Evolutionary conservation across 2,797 vertebrate species (phyloP).

Genomic region (Astyanax mexicanus): DNA sequence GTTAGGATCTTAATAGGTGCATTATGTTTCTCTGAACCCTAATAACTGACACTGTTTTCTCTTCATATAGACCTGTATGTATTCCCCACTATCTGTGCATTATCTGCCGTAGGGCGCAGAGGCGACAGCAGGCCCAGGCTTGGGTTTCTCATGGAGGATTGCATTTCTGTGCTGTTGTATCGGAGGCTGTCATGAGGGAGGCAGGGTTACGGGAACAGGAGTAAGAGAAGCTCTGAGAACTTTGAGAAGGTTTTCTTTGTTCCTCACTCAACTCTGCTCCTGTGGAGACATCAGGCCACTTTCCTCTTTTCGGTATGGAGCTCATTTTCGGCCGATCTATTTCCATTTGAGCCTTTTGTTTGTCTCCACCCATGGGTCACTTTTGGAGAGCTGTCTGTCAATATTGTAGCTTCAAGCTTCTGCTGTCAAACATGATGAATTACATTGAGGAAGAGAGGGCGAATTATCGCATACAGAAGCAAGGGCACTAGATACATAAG

Average conservation of each 20-base stretch:
- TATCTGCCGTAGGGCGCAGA: constrained; percentile 50
- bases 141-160: constrained; percentile 69
- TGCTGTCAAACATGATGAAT: not conserved
- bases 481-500: not conserved
- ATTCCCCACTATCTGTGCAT: constrained; percentile 26
- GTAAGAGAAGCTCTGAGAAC: constrained; percentile 59
- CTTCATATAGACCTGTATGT: not conserved
- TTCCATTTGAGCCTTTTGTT: constrained; percentile 20
- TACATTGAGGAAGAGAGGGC: not conserved
- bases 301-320: constrained; percentile 43
- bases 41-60: not conserved
- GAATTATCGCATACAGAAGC: not conserved
- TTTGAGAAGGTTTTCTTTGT: constrained; percentile 58
- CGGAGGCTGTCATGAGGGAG: constrained; percentile 63
- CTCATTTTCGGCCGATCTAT: constrained; percentile 17
- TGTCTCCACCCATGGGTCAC: not conserved
- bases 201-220: constrained; percentile 73
- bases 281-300: constrained; percentile 56
- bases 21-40: not conserved
- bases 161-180: constrained; percentile 67
- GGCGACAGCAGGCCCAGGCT: constrained; percentile 58
- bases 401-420: not conserved
- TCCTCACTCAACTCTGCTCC: constrained; percentile 49
- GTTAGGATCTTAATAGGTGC: not conserved
- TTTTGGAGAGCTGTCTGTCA: constrained; percentile 7